Evolutionary conservation across 2,797 vertebrate species (phyloP).

Genomic region (Synaphobranchus kaupii): DNA sequence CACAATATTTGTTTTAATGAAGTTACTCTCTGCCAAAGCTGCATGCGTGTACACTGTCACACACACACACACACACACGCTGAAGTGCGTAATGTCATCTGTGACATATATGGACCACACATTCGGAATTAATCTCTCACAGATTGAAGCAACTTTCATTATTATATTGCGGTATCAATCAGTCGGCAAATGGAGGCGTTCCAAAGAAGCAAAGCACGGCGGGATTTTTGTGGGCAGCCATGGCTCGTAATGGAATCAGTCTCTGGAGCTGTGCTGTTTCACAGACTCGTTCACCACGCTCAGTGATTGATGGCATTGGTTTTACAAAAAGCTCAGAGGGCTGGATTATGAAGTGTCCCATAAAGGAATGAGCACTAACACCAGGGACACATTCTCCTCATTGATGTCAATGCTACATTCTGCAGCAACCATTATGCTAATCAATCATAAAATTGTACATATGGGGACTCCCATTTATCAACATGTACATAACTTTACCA

Average conservation of each 20-base stretch:
- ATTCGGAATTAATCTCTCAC: neutral
- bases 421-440: neutral
- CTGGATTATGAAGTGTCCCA: neutral
- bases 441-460: neutral
- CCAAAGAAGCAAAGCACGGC: neutral
- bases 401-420: conserved; percentile 2
- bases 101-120: neutral
- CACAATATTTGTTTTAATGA: neutral
- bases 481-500: neutral
- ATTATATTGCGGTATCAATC: neutral
- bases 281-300: neutral
- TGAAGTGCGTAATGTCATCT: neutral
- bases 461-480: neutral
- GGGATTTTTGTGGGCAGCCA: neutral
- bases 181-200: neutral
- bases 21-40: neutral
- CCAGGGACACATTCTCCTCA: neutral
- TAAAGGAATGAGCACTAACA: conserved; percentile 1
- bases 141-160: neutral
- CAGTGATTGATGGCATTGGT: neutral
- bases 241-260: neutral
- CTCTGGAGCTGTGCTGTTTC: neutral
- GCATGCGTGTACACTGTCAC: neutral
- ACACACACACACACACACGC: neutral
- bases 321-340: neutral